These are phyloP conservation scores for Chrysomela aeneicollis DNA, from an alignment of 2,888 invertebrate genomes.

Conservation along the genomic window DNA sequence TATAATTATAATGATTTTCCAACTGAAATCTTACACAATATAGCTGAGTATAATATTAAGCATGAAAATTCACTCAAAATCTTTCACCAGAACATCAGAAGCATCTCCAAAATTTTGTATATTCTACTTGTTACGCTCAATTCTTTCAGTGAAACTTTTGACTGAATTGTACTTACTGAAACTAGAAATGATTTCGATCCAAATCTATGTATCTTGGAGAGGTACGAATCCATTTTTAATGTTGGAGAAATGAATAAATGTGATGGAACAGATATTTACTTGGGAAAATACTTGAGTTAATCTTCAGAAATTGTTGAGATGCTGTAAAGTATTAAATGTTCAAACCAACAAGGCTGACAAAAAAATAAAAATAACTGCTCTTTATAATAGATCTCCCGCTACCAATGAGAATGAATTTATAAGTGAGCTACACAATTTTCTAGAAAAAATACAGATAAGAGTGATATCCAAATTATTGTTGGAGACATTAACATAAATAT, in stretches of 20 bases:
- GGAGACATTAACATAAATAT: conserved; percentile 7
- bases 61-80: conserved; percentile 34
- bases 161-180: conserved; percentile 17
- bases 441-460: conserved; percentile 4
- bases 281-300: background rate
- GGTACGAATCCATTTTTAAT: conserved; percentile 14
- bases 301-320: conserved; percentile 10
- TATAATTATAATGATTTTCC: too few relatives aligned
- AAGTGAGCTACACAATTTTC: conserved; percentile 8
- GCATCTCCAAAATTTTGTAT: conserved; percentile 15
- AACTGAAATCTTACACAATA: background rate
- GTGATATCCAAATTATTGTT: conserved; percentile 3
- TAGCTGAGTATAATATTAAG: conserved; percentile 13
- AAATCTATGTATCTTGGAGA: background rate
- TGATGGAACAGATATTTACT: conserved; percentile 9
- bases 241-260: conserved; percentile 17
- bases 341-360: background rate
- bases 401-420: conserved; percentile 4
- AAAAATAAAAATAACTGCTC: conserved; percentile 10
- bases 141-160: conserved; percentile 9
- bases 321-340: conserved; percentile 6
- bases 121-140: conserved; percentile 4
- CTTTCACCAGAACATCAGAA: conserved; percentile 20
- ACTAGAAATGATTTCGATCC: conserved; percentile 20
- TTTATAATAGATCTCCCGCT: conserved; percentile 14